Percentiles rank a stretch among this genome's conserved stretches.
These are phyloP conservation scores for Enteromius viviparus DNA, from an alignment of 2,797 vertebrate genomes.

Conservation along the genomic window DNA sequence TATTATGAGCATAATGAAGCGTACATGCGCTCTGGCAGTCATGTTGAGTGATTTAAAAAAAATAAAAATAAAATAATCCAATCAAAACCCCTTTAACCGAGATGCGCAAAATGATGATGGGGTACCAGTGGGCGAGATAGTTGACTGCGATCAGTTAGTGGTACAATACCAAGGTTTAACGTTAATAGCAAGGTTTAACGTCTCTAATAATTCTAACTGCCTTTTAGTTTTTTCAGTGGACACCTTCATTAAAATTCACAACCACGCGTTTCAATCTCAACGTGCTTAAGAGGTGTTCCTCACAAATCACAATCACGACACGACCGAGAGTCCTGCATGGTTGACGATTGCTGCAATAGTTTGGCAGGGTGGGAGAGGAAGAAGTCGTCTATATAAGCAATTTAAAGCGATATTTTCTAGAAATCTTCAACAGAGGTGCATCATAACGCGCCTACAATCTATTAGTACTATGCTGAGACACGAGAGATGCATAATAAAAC, in stretches of 20 bases:
- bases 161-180: neutral
- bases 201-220: neutral
- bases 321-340: neutral
- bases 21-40: neutral
- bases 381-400: neutral
- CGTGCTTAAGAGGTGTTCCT: slow-evolving; percentile 21
- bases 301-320: slow-evolving; percentile 37
- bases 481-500: slow-evolving; percentile 36
- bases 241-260: slow-evolving; percentile 34
- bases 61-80: neutral
- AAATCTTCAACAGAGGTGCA: neutral
- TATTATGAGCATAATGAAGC: slow-evolving; percentile 27
- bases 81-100: slow-evolving; percentile 9
- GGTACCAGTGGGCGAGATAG: neutral
- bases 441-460: neutral
- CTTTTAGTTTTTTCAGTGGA: neutral
- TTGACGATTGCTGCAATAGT: slow-evolving; percentile 3
- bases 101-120: slow-evolving; percentile 20
- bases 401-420: neutral
- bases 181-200: neutral
- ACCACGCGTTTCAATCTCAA: slow-evolving; percentile 30
- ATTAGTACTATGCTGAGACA: slow-evolving; percentile 26
- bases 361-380: neutral
- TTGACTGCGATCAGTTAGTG: slow-evolving; percentile 11
- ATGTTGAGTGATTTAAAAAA: neutral